phyloP scores from a whole-genome alignment of 1,140 invertebrate species.

The Plectrocnemia conspersa region DNA sequence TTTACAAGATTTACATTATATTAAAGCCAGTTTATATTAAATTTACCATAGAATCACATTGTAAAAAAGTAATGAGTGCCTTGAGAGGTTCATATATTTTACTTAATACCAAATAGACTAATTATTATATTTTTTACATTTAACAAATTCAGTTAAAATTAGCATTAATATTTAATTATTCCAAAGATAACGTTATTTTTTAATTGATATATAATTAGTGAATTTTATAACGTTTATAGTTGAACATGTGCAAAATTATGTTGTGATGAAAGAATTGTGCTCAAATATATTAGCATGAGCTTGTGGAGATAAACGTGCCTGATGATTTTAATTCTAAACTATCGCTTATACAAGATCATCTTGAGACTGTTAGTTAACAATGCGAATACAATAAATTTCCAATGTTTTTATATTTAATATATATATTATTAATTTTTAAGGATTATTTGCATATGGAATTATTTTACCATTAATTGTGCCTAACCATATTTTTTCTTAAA shows the following conservation, averaged over 20 bases:
- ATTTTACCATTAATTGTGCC: too few relatives aligned
- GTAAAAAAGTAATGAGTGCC: too few relatives aligned
- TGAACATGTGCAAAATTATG: neutral
- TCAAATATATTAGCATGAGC: neutral
- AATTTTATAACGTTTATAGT: neutral
- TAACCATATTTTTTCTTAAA: too few relatives aligned
- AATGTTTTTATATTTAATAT: too few relatives aligned
- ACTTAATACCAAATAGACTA: too few relatives aligned
- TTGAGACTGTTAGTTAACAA: too few relatives aligned
- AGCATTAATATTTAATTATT: slow-evolving; percentile 31
- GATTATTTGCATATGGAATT: too few relatives aligned
- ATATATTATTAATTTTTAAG: too few relatives aligned
- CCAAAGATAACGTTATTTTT: slow-evolving; percentile 33
- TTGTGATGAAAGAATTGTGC: neutral
- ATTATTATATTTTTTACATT: slow-evolving; percentile 7
- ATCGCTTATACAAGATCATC: slow-evolving; percentile 1
- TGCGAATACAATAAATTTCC: too few relatives aligned
- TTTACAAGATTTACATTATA: neutral
- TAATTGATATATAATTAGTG: slow-evolving; percentile 9
- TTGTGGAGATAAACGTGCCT: neutral
- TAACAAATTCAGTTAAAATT: slow-evolving; percentile 3
- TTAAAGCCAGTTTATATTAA: slow-evolving; percentile 1
- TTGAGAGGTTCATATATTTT: too few relatives aligned
- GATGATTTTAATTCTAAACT: slow-evolving; percentile 1
- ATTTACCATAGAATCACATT: too few relatives aligned